Conservation (phyloP, 2,113 vertebrate genomes). For the Pterophyllum scalare region DNA sequence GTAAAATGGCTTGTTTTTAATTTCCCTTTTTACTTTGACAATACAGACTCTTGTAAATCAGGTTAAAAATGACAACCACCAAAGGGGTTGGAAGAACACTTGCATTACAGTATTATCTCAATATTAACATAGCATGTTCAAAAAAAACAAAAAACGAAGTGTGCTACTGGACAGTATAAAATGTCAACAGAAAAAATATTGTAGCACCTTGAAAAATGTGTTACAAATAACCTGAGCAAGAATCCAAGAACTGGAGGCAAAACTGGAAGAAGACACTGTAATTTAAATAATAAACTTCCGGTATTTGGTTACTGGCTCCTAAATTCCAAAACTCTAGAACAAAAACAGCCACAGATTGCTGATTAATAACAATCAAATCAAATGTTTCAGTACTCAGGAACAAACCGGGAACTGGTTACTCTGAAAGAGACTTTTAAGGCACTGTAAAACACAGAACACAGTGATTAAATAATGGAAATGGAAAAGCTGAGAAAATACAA, state of each 20-base stretch:
- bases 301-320: not conserved
- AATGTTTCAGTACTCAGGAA: not conserved
- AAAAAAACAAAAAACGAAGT: not conserved
- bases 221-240: slow-evolving; percentile 53
- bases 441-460: not conserved
- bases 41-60: slow-evolving; percentile 41
- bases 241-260: not conserved
- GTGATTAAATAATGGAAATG: not conserved
- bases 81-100: not conserved
- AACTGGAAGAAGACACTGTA: not conserved
- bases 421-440: slow-evolving; percentile 26
- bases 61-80: slow-evolving; percentile 30
- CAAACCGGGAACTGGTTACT: not conserved
- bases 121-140: not conserved
- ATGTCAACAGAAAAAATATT: slow-evolving; percentile 2
- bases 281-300: not conserved
- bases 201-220: slow-evolving; percentile 16
- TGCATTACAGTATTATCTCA: not conserved
- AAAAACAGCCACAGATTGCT: not conserved
- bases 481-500: not conserved
- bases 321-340: not conserved
- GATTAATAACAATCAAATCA: slow-evolving; percentile 12
- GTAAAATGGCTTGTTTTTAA: slow-evolving; percentile 64
- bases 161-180: slow-evolving; percentile 11
- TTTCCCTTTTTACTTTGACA: slow-evolving; percentile 50